These are phyloP conservation scores for Neocloeon triangulifer DNA, from an alignment of 1,140 invertebrate genomes.

Conservation along the genomic window DNA sequence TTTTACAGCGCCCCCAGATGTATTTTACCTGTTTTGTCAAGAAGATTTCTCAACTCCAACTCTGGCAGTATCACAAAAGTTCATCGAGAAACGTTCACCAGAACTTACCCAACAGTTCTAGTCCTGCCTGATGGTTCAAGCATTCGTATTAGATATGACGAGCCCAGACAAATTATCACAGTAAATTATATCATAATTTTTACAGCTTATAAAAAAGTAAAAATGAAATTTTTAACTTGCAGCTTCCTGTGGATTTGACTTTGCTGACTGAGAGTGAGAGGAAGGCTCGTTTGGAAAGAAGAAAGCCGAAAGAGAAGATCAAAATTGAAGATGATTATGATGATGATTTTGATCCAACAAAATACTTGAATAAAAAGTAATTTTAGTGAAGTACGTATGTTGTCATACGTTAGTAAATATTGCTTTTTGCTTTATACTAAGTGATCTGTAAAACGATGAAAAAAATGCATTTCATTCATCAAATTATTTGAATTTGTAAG, in stretches of 20 bases:
- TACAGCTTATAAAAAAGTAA: conserved; percentile 1
- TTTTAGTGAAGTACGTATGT: too few species aligned
- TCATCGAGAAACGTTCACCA: conserved; percentile 36
- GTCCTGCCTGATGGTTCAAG: conserved; percentile 66
- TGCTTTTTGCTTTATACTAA: too few species aligned
- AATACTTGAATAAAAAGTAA: too few species aligned
- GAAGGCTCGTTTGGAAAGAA: conserved; percentile 31
- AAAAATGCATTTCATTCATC: too few species aligned
- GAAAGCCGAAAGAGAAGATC: conserved; percentile 55
- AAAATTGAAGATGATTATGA: conserved; percentile 49
- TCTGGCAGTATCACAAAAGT: conserved; percentile 41
- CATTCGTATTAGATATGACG: conserved; percentile 53
- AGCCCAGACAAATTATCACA: conserved; percentile 64
- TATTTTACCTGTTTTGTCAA: too few species aligned
- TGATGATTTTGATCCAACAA: conserved; percentile 50
- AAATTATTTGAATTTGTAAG: too few species aligned
- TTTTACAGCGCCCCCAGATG: too few species aligned
- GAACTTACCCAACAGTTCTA: conserved; percentile 48
- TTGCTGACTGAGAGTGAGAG: conserved; percentile 43
- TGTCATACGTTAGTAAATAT: too few species aligned
- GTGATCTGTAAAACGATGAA: too few species aligned
- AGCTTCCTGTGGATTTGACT: conserved; percentile 55
- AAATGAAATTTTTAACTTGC: conserved; percentile 18
- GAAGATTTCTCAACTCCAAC: conserved; percentile 38
- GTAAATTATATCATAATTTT: conserved; percentile 19